phyloP scores from a whole-genome alignment of 1,140 invertebrate species.

The Conus ventricosus region DNA sequence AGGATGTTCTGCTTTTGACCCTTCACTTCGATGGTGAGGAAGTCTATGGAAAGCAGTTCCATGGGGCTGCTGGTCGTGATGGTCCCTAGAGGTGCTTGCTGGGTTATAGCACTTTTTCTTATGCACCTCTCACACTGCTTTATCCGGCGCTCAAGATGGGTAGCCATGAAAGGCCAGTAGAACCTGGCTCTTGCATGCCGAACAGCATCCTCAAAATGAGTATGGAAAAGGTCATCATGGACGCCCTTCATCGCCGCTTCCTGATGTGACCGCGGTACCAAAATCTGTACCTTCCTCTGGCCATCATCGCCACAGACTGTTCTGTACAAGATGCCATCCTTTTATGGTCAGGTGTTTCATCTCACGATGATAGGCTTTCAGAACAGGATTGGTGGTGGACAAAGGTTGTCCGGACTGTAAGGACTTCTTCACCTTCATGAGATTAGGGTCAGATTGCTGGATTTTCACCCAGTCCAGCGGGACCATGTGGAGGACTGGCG shows the following conservation, averaged over 20 bases:
- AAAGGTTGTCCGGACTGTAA: no score
- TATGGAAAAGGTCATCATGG: neutral
- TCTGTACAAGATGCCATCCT: neutral
- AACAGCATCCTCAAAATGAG: neutral
- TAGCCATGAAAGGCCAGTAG: slow-evolving; percentile 14
- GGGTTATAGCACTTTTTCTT: neutral
- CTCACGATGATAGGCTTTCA: neutral
- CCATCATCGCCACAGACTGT: no score
- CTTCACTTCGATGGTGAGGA: slow-evolving; percentile 17
- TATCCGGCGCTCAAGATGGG: neutral
- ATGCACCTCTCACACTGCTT: no score
- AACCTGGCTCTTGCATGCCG: neutral
- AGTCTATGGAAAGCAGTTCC: slow-evolving; percentile 16
- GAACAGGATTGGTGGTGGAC: neutral
- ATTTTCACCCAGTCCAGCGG: no score
- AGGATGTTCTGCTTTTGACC: slow-evolving; percentile 16
- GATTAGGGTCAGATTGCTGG: no score
- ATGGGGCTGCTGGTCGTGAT: slow-evolving; percentile 1
- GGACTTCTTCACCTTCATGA: no score
- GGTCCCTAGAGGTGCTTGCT: neutral
- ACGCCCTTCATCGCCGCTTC: neutral
- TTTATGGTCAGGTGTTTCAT: no score
- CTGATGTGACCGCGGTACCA: no score
- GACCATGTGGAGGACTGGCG: no score
- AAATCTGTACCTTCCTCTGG: no score